Percentiles rank a stretch among this genome's conserved stretches.
Evolutionary conservation across 2,797 vertebrate species (phyloP).

Genomic region (Acrossocheilus fasciatus): DNA sequence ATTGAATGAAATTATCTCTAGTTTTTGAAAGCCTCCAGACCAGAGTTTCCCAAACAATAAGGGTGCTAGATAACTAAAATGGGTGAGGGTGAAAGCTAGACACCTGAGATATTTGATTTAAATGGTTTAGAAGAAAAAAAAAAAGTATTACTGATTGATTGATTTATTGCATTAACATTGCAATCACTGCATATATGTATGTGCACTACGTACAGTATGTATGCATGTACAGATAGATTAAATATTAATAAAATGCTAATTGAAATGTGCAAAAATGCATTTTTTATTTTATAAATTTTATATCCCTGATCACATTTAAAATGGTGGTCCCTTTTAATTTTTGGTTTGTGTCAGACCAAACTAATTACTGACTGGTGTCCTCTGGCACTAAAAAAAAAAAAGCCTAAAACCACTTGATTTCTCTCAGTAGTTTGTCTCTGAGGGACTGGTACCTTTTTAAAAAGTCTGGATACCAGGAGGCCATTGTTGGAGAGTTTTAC

Average conservation of each 20-base stretch:
- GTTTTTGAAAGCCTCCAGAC: not conserved
- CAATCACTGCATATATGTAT: not conserved
- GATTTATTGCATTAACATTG: not conserved
- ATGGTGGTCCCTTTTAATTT: not conserved
- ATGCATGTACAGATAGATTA: not conserved
- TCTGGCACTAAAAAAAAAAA: not conserved
- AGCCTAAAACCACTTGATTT: not conserved
- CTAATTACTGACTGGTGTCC: not conserved
- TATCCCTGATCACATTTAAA: not conserved
- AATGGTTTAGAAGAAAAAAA: not conserved
- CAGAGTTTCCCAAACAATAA: not conserved
- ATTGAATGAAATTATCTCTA: constrained; percentile 9
- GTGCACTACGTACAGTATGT: not conserved
- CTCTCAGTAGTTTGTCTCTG: not conserved
- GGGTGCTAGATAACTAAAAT: not conserved
- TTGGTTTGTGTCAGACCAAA: not conserved
- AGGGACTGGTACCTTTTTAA: constrained; percentile 16
- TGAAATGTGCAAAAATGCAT: not conserved
- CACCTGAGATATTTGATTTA: not conserved
- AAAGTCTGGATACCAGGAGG: constrained; percentile 31
- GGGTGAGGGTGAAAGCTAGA: not conserved
- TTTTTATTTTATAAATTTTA: not conserved
- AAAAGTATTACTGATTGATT: not conserved
- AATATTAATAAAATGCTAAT: not conserved
- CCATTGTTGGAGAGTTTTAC: constrained; percentile 19